phyloP scores from a whole-genome alignment of 2,888 invertebrate genomes.

The Cryptus armator region DNA sequence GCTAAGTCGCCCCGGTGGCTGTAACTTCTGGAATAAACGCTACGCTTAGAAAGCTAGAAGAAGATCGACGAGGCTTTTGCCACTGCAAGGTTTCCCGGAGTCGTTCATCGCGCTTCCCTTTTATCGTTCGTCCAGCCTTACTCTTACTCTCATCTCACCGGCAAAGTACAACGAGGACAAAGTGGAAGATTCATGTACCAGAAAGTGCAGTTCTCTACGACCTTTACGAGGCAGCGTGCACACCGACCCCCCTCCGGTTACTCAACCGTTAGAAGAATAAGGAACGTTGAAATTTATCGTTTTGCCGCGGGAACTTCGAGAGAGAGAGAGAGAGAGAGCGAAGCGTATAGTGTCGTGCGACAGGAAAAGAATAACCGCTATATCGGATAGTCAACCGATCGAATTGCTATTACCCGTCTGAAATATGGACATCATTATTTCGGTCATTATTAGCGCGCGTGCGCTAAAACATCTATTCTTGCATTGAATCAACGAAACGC shows the following conservation, averaged over 20 bases:
- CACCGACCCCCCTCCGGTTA: constrained; percentile 18
- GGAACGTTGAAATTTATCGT: constrained; percentile 46
- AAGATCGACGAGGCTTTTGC: constrained; percentile 12
- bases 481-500: background rate
- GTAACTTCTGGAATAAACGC: constrained; percentile 38
- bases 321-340: background rate
- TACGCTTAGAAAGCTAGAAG: constrained; percentile 13
- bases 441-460: background rate
- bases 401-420: constrained; percentile 5
- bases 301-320: constrained; percentile 11
- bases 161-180: constrained; percentile 48
- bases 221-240: constrained; percentile 35
- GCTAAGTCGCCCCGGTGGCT: constrained; percentile 1
- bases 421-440: constrained; percentile 22
- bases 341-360: background rate
- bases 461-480: background rate
- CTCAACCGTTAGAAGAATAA: constrained; percentile 46
- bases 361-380: constrained; percentile 1
- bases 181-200: constrained; percentile 55
- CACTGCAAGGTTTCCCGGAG: constrained; percentile 23
- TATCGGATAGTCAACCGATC: constrained; percentile 16
- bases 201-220: constrained; percentile 47
- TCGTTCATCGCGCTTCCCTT: constrained; percentile 48
- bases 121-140: constrained; percentile 46
- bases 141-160: constrained; percentile 22